Base-by-base conservation (phyloP, 2,888 invertebrate genomes). In the Pseudeuparius sepicola region DNA sequence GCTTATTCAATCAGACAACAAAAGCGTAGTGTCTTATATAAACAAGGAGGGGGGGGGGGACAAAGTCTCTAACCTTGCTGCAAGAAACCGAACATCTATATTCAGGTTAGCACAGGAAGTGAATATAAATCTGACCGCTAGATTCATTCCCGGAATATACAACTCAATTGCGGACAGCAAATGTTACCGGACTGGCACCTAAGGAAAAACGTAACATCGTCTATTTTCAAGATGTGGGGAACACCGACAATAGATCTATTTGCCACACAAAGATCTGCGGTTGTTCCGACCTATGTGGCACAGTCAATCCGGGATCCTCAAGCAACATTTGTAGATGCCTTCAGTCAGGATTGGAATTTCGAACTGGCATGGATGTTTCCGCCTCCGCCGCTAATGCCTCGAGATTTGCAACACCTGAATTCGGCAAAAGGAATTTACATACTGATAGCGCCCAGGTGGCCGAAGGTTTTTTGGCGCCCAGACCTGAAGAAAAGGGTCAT, bases 401-500 rank as follows among this genome's bases (percentile, higher is more conserved):
- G 39, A 26, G 44, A 51, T 1, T 39, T 47, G 4, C 32, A 38
- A 13, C 49, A 51, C 24, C 38, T 48, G n/a, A 45, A 47, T 36
- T 7, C 12, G 14, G 39, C 48, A n/a, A 31, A 20, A 25, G 49
- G 51, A 12, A 16, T 27, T 7, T 51, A 44, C 32, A 39, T 52
- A 4, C n/a, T 54, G 17, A 41, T 54, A 16, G 46, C 39, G 6
- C 41, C 40, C 7, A 44, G 47, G 16, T 42, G 48, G 30, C 14
- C 18, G 6, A 31, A 31, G 18, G 45, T 45, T 4, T 55, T 51
- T 38, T 55, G 54, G 52, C 18, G 44, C 42, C 37, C 49, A 10
- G 52, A 55, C 28, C 43, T 56, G 9, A 47, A 41, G 36, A 12
- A 18, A 18, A 36, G 55, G 27, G 63, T 61, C 9, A 6, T 36